Conservation (phyloP, 2,888 invertebrate species). For the Smittia aterrima region DNA sequence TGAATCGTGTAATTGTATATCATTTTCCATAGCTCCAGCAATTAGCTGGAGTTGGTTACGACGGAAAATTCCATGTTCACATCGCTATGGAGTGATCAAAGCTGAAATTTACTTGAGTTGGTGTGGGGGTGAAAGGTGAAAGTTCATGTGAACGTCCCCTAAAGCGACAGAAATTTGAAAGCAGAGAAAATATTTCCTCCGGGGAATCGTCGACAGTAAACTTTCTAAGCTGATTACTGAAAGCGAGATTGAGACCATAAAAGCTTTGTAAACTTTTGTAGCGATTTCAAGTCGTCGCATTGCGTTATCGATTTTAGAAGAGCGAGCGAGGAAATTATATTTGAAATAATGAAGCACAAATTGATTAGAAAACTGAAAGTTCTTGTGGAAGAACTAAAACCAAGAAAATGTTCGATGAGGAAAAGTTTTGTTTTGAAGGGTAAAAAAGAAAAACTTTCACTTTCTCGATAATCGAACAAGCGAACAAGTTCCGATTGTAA, state of each 20-base stretch:
- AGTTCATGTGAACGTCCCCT: not conserved
- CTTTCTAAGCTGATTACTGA: conserved; percentile 1
- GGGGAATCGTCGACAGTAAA: not conserved
- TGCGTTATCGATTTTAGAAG: not conserved
- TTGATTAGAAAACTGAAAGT: conserved; percentile 25
- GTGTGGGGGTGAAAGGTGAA: not conserved
- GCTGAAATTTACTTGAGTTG: not conserved
- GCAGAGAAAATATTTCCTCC: not conserved
- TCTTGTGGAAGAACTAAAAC: not conserved
- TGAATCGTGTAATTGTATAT: conserved; percentile 31
- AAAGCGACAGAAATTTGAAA: not conserved
- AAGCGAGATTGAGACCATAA: not conserved
- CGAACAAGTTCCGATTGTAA: conserved; percentile 22
- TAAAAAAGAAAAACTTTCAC: conserved; percentile 32
- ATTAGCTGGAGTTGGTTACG: not conserved
- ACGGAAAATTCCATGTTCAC: not conserved
- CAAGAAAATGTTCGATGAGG: not conserved
- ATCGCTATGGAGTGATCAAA: not conserved
- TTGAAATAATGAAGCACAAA: conserved; percentile 38
- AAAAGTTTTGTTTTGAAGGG: not conserved
- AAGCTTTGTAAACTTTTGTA: not conserved
- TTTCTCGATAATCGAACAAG: conserved; percentile 34
- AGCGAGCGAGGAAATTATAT: conserved; percentile 27
- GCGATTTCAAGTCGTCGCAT: not conserved
- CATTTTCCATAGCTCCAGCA: not conserved